A percentile compares a stretch with the other conserved stretches of the same genome.
Evolutionary conservation across 2,113 vertebrate species (phyloP).

Genomic region (Triplophysa rosa): DNA sequence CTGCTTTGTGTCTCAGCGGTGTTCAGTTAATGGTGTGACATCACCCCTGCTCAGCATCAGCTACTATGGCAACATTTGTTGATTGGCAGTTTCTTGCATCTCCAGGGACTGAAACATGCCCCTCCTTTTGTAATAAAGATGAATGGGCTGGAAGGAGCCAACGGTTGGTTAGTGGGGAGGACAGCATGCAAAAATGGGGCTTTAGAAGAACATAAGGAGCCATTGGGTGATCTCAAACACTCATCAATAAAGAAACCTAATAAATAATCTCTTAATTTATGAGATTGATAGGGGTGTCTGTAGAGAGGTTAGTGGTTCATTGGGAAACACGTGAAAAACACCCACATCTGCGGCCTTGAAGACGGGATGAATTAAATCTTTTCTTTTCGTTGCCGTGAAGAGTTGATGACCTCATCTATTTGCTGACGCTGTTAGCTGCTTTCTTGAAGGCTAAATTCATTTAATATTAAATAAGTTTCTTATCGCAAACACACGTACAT

Average conservation of each 20-base stretch:
- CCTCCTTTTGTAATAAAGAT: conserved; percentile 19
- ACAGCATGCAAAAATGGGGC: background rate
- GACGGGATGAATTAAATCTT: background rate
- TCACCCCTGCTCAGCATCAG: conserved; percentile 33
- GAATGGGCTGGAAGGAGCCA: background rate
- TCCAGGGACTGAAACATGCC: background rate
- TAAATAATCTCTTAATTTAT: background rate
- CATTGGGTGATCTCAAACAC: background rate
- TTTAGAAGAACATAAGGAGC: background rate
- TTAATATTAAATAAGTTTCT: background rate
- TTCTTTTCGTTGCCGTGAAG: background rate
- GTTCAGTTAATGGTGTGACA: conserved; percentile 50
- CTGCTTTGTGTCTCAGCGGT: conserved; percentile 29
- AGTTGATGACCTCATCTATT: background rate
- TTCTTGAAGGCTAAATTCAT: conserved; percentile 24
- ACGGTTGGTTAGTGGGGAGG: conserved; percentile 1
- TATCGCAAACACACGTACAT: background rate
- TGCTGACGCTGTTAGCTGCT: background rate
- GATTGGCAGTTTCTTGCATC: conserved; percentile 25
- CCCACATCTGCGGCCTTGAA: background rate
- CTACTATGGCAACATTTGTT: conserved; percentile 44
- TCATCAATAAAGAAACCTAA: background rate
- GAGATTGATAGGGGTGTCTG: conserved; percentile 1
- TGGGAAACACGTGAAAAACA: background rate
- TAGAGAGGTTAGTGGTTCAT: background rate